Conservation (phyloP, 2,113 vertebrate species). For the Nymphicus hollandicus region DNA sequence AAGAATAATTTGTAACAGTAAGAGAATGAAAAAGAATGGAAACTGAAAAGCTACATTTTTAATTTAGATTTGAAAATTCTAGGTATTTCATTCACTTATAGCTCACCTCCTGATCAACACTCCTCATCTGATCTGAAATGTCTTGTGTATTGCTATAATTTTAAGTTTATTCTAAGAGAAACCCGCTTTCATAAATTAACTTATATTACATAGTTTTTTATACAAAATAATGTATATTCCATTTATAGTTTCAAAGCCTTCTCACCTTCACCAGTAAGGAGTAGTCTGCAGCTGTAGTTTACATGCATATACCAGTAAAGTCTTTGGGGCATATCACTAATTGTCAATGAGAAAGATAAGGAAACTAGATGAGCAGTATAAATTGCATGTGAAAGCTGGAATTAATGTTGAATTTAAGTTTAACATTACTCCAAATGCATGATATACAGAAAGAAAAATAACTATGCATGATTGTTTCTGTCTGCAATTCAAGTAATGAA, state of each 20-base stretch:
- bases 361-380: background rate
- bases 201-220: background rate
- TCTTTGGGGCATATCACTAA: background rate
- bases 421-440: background rate
- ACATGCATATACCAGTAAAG: background rate
- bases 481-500: background rate
- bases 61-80: background rate
- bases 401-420: background rate
- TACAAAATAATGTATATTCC: background rate
- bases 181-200: background rate
- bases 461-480: background rate
- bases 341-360: background rate
- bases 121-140: background rate
- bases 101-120: fast-evolving
- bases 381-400: background rate
- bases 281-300: too few relatives aligned
- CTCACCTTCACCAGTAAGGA: background rate
- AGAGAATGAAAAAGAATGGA: background rate
- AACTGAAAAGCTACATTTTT: background rate
- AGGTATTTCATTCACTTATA: background rate
- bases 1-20: background rate
- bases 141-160: background rate
- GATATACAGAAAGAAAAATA: background rate
- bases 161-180: background rate
- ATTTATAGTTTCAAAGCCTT: background rate